Evolutionary conservation across 2,113 vertebrate genomes (phyloP).

Genomic region (Phaethon lepturus): DNA sequence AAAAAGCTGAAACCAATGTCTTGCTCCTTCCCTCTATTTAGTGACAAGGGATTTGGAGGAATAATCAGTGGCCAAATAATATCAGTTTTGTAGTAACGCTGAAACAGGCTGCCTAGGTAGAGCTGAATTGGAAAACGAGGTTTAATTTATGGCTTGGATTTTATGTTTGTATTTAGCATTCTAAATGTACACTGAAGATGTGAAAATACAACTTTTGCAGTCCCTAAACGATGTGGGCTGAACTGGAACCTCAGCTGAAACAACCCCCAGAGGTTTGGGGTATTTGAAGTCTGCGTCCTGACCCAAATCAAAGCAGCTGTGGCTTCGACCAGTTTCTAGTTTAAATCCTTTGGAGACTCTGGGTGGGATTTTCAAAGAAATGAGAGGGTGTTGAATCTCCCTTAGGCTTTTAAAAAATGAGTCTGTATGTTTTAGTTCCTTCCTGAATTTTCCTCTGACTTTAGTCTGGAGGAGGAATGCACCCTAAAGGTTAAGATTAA

Average conservation of each 20-base stretch:
- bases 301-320: background rate
- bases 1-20: background rate
- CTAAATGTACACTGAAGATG: background rate
- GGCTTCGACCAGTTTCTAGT: background rate
- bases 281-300: background rate
- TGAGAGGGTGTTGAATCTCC: background rate
- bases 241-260: background rate
- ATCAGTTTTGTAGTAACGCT: background rate
- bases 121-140: background rate
- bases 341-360: background rate
- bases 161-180: background rate
- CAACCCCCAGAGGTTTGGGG: background rate
- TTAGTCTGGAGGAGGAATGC: background rate
- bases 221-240: background rate
- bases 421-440: background rate
- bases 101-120: background rate
- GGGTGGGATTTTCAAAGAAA: conserved; percentile 41
- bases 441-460: rapidly evolving
- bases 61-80: background rate
- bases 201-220: background rate
- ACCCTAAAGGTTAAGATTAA: background rate
- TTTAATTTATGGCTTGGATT: background rate
- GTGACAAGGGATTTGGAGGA: background rate
- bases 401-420: background rate
- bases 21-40: background rate